Evolutionary conservation across 2,888 invertebrate genomes (phyloP).

Genomic region (Temnothorax ravouxi): DNA sequence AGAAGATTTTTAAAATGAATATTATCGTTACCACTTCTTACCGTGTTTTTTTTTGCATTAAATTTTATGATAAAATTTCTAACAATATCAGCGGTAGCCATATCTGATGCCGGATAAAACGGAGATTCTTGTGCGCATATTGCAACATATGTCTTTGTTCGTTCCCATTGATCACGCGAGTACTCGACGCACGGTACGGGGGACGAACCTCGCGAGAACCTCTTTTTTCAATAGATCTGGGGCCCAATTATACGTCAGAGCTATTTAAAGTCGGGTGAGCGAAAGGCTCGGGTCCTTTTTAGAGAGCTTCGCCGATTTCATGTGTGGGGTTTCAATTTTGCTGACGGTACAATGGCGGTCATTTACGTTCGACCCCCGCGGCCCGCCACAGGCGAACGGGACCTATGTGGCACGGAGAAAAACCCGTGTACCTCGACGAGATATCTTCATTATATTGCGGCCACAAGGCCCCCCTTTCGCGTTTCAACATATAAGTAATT

Average conservation of each 20-base stretch:
- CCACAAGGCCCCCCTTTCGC: conserved; percentile 74
- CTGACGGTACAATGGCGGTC: conserved; percentile 74
- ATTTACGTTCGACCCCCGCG: conserved; percentile 82
- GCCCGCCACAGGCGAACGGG: conserved; percentile 80
- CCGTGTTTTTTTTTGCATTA: conserved; percentile 18
- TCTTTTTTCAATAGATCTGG: conserved; percentile 67
- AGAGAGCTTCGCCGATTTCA: conserved; percentile 71
- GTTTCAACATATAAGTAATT: background rate
- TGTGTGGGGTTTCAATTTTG: conserved; percentile 77
- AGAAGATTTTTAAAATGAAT: background rate
- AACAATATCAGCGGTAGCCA: background rate
- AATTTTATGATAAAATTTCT: conserved; percentile 21
- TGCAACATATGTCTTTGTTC: conserved; percentile 34
- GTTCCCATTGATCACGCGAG: conserved; percentile 33
- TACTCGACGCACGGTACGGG: conserved; percentile 66
- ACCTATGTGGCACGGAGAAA: conserved; percentile 73
- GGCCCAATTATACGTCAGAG: conserved; percentile 77
- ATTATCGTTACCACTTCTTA: background rate
- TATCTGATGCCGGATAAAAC: background rate
- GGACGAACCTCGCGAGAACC: conserved; percentile 63
- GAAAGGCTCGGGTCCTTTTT: conserved; percentile 67
- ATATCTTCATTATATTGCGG: conserved; percentile 84
- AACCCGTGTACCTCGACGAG: conserved; percentile 77
- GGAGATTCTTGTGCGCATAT: background rate
- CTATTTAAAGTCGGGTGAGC: conserved; percentile 66